These are phyloP conservation scores for Pollenia angustigena DNA, from an alignment of 2,888 invertebrate genomes.

Conservation along the genomic window DNA sequence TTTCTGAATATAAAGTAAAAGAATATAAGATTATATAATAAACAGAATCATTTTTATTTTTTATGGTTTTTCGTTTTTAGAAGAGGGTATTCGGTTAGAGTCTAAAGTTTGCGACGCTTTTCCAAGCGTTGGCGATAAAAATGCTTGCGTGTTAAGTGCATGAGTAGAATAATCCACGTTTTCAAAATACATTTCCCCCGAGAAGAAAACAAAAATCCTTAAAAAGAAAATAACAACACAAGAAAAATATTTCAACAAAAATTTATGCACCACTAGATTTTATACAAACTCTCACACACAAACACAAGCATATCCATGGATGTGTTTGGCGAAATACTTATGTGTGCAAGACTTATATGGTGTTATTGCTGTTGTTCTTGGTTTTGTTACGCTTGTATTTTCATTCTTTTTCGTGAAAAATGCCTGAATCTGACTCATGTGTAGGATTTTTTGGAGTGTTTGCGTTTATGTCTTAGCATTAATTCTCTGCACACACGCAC, in stretches of 20 bases:
- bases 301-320: background rate
- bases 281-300: background rate
- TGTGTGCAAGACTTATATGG: background rate
- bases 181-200: conserved; percentile 18
- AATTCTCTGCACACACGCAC: conserved; percentile 50
- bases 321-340: background rate
- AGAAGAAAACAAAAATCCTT: conserved; percentile 38
- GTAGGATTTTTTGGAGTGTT: conserved; percentile 63
- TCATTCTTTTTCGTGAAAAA: conserved; percentile 32
- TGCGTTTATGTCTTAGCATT: conserved; percentile 67
- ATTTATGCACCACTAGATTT: conserved; percentile 64
- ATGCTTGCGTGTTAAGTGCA: background rate
- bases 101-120: too few species aligned
- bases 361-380: conserved; percentile 22
- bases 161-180: background rate
- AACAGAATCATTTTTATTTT: too few species aligned
- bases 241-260: conserved; percentile 62
- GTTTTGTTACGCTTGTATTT: conserved; percentile 35
- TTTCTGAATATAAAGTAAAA: too few species aligned
- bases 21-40: too few species aligned
- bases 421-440: conserved; percentile 64
- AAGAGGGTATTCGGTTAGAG: too few species aligned
- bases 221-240: conserved; percentile 28
- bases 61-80: too few species aligned
- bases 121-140: too few species aligned